Percentiles rank a stretch among this genome's conserved stretches.
These are phyloP conservation scores for Paratrypauchen microcephalus DNA, from an alignment of 2,797 vertebrate species.

Conservation along the genomic window DNA sequence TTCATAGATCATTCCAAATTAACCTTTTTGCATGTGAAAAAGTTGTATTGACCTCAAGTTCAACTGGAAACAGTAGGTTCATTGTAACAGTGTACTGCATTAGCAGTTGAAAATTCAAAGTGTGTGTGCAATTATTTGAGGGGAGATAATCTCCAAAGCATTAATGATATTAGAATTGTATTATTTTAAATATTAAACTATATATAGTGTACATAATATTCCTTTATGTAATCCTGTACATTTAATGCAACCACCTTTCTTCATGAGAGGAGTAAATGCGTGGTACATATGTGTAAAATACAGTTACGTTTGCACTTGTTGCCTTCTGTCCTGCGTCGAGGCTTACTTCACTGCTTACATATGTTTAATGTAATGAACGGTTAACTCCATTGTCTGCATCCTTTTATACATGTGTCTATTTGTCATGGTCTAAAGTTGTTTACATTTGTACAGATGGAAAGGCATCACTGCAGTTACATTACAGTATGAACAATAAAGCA, in stretches of 20 bases:
- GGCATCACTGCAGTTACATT: conserved; percentile 94
- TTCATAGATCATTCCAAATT: conserved; percentile 53
- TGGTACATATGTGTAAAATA: conserved; percentile 83
- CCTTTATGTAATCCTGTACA: conserved; percentile 89
- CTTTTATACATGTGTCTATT: conserved; percentile 91
- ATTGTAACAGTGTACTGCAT: conserved; percentile 42
- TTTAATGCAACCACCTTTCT: conserved; percentile 97
- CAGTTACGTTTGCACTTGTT: conserved; percentile 85
- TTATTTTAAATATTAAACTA: conserved; percentile 79
- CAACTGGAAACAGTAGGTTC: conserved; percentile 68
- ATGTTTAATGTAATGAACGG: conserved; percentile 83
- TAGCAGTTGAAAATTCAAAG: conserved; percentile 50
- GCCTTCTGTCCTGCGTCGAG: conserved; percentile 82
- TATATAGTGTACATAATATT: conserved; percentile 86
- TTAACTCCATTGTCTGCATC: conserved; percentile 86
- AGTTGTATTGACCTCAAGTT: conserved; percentile 49
- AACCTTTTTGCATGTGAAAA: conserved; percentile 62
- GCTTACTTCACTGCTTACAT: conserved; percentile 85
- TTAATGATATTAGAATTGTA: conserved; percentile 73
- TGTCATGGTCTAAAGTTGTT: conserved; percentile 79
- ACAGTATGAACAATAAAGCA: conserved; percentile 96
- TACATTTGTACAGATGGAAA: conserved; percentile 99
- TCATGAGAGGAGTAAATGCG: conserved; percentile 91
- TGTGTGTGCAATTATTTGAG: conserved; percentile 46
- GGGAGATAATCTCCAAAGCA: conserved; percentile 65